Evolutionary conservation across 1,140 invertebrate genomes (phyloP).

Genomic region (Drosophila varians): DNA sequence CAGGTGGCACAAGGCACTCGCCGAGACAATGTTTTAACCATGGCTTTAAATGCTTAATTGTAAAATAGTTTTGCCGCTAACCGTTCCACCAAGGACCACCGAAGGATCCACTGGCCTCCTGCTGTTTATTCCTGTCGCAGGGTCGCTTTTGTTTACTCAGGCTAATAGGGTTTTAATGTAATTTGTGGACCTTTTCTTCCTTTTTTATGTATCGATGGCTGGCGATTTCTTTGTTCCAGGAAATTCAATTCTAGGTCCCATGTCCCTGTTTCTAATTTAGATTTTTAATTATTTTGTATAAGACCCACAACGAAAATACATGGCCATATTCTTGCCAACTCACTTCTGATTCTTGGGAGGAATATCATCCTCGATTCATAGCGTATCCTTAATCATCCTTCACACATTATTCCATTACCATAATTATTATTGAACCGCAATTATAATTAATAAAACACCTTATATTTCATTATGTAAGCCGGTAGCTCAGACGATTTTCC

Average conservation of each 20-base stretch:
- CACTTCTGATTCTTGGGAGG: too few species aligned
- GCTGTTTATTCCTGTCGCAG: slow-evolving; percentile 21
- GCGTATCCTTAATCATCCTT: background rate
- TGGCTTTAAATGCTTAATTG: slow-evolving; percentile 63
- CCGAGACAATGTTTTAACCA: slow-evolving; percentile 51
- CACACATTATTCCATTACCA: background rate
- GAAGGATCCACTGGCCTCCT: background rate
- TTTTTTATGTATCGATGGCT: slow-evolving; percentile 8
- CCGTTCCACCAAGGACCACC: slow-evolving; percentile 8
- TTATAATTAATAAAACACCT: slow-evolving; percentile 18
- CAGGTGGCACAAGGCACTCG: slow-evolving; percentile 15
- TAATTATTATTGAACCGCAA: background rate
- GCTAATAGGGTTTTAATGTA: slow-evolving; percentile 40
- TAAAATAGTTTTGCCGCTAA: slow-evolving; percentile 51
- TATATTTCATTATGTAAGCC: slow-evolving; percentile 3
- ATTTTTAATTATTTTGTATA: background rate
- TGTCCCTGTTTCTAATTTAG: background rate
- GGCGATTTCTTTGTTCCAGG: background rate
- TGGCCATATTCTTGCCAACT: too few species aligned
- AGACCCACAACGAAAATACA: too few species aligned
- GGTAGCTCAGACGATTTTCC: background rate
- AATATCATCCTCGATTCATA: too few species aligned
- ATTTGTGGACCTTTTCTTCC: slow-evolving; percentile 17
- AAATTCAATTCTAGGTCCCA: background rate
- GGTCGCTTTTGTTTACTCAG: background rate